These are phyloP conservation scores for Agrotis puta DNA, from an alignment of 2,888 invertebrate species.

Conservation along the genomic window DNA sequence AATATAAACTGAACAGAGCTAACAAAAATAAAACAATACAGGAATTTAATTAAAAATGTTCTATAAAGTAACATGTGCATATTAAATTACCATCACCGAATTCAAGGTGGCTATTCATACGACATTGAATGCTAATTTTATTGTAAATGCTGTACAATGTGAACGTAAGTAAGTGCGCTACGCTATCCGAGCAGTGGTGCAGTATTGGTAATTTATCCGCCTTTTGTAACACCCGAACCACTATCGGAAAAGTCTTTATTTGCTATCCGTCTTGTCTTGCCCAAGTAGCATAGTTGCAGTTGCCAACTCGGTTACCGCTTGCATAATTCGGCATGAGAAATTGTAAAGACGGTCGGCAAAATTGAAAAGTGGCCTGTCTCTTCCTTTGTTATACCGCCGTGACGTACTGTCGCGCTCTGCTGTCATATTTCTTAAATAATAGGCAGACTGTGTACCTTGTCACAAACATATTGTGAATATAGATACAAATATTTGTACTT, in stretches of 20 bases:
- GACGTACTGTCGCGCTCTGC: slow-evolving; percentile 28
- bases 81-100: slow-evolving; percentile 41
- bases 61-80: slow-evolving; percentile 20
- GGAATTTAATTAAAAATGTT: slow-evolving; percentile 48
- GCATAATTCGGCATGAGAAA: slow-evolving; percentile 62
- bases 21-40: slow-evolving; percentile 44
- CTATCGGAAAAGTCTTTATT: slow-evolving; percentile 69
- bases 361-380: slow-evolving; percentile 59
- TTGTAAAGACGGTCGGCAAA: slow-evolving; percentile 60
- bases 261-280: slow-evolving; percentile 66
- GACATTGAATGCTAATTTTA: slow-evolving; percentile 12
- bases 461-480: slow-evolving; percentile 18
- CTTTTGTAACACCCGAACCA: slow-evolving; percentile 62
- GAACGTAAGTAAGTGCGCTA: slow-evolving; percentile 3
- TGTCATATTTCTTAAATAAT: slow-evolving; percentile 53
- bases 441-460: slow-evolving; percentile 15
- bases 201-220: slow-evolving; percentile 65
- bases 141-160: slow-evolving; percentile 19
- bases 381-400: slow-evolving; percentile 51
- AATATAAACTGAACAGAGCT: slow-evolving; percentile 39
- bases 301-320: slow-evolving; percentile 60
- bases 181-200: slow-evolving; percentile 9
- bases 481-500: slow-evolving; percentile 11
- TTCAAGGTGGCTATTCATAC: slow-evolving; percentile 18
- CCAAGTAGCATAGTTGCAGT: slow-evolving; percentile 60